Conservation (phyloP, 2,797 vertebrate genomes). For the Ibycter americanus region DNA sequence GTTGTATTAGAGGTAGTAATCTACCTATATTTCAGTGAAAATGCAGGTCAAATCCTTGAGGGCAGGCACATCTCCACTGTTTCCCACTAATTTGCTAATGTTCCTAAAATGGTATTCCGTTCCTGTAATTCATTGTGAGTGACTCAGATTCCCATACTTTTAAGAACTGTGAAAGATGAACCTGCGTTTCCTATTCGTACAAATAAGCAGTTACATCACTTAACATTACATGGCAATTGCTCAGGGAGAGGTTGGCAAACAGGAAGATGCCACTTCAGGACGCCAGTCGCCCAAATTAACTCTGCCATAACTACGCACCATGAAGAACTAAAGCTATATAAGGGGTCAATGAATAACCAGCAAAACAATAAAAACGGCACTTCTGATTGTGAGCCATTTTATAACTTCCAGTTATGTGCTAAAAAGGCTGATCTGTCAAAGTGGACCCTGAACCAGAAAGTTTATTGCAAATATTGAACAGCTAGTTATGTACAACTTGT, state of each 20-base stretch:
- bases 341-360: background rate
- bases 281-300: background rate
- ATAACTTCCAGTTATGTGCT: background rate
- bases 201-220: background rate
- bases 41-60: background rate
- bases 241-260: background rate
- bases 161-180: background rate
- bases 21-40: background rate
- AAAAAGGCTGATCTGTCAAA: background rate
- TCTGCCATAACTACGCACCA: fast-evolving
- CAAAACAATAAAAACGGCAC: background rate
- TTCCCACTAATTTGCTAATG: background rate
- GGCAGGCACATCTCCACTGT: background rate
- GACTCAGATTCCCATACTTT: background rate
- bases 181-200: background rate
- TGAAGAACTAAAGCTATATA: background rate
- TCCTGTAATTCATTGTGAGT: background rate
- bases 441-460: background rate
- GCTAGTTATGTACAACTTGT: background rate
- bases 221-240: background rate
- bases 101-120: background rate
- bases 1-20: background rate
- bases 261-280: background rate
- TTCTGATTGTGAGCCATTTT: background rate
- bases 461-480: background rate